Conservation (phyloP, 2,113 vertebrate species). For the Myxocyprinus asiaticus region DNA sequence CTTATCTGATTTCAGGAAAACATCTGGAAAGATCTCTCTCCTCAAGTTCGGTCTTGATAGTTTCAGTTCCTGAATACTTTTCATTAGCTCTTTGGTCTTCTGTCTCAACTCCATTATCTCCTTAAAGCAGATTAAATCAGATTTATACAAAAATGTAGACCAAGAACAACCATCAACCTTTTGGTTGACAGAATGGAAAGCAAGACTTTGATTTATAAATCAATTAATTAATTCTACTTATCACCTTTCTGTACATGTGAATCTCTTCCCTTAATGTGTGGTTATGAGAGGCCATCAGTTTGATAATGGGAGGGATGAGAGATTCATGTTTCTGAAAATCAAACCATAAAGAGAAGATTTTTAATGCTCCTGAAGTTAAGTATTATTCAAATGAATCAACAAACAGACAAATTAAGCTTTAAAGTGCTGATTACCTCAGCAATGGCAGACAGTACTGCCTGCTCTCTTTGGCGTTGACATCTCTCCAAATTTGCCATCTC, state of each 20-base stretch:
- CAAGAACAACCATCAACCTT: too few species aligned
- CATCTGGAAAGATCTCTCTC: conserved; percentile 43
- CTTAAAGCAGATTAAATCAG: conserved; percentile 24
- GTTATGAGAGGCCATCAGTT: conserved; percentile 35
- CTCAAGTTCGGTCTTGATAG: conserved; percentile 30
- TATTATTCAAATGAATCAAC: neutral
- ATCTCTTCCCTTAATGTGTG: conserved; percentile 44
- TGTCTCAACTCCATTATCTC: conserved; percentile 48
- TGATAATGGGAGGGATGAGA: conserved; percentile 22
- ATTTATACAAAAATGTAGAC: neutral
- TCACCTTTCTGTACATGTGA: conserved; percentile 48
- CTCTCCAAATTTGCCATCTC: conserved; percentile 40
- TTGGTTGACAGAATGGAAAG: too few species aligned
- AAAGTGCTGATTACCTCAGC: conserved; percentile 33
- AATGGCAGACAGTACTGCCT: conserved; percentile 35
- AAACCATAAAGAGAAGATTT: conserved; percentile 1
- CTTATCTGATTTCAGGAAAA: conserved; percentile 52
- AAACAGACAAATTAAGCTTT: neutral
- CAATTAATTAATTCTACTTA: neutral
- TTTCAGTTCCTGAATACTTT: conserved; percentile 47
- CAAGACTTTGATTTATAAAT: too few species aligned
- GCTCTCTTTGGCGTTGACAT: conserved; percentile 9
- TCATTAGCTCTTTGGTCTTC: conserved; percentile 33
- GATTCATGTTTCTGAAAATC: conserved; percentile 43
- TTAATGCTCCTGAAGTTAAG: neutral